A percentile compares a stretch with the other conserved stretches of the same genome.
Conservation (phyloP, 2,113 vertebrate species). For the Suncus etruscus region DNA sequence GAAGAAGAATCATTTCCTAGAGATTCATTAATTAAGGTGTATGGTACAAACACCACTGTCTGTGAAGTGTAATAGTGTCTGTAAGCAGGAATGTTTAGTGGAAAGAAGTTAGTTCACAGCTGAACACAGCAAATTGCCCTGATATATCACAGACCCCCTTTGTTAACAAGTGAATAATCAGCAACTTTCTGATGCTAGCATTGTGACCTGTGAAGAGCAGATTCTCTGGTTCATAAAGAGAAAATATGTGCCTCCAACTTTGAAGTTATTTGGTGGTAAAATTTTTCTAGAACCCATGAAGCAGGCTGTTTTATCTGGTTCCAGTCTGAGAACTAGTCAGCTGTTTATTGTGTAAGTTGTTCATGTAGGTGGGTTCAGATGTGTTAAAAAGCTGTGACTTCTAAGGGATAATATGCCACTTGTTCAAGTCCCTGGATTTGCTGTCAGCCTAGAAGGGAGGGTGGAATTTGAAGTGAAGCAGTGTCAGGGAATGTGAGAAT, state of each 20-base stretch:
- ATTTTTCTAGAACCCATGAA: neutral
- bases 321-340: neutral
- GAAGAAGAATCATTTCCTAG: neutral
- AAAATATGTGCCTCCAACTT: neutral
- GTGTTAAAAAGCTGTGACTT: neutral
- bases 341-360: neutral
- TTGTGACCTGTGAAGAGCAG: neutral
- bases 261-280: neutral
- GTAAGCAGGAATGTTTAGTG: neutral
- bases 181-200: neutral
- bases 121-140: neutral
- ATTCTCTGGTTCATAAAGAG: neutral
- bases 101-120: constrained; percentile 15
- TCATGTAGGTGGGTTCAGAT: neutral
- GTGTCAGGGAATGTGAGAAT: neutral
- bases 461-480: neutral
- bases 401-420: neutral
- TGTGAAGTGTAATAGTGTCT: constrained; percentile 6
- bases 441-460: neutral
- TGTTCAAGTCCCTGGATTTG: neutral
- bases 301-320: neutral
- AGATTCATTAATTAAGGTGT: constrained; percentile 38
- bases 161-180: constrained; percentile 3
- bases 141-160: neutral
- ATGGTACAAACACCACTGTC: constrained; percentile 25